phyloP scores from a whole-genome alignment of 2,797 vertebrate species.

The Cynopterus sphinx region DNA sequence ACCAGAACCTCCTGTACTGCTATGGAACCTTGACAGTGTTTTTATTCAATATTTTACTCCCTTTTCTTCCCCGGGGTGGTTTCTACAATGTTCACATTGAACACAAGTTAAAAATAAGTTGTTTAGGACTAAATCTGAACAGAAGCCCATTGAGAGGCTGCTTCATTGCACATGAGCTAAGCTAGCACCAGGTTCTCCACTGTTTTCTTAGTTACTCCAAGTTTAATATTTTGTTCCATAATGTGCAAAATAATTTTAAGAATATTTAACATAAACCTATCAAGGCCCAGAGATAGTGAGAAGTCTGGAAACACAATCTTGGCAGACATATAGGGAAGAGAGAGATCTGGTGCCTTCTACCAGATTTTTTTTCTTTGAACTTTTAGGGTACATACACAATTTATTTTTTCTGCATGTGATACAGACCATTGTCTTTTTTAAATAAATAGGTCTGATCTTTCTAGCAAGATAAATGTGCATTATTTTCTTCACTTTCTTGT shows the following conservation, averaged over 20 bases:
- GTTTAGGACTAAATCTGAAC: background rate
- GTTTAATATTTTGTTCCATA: background rate
- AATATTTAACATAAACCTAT: background rate
- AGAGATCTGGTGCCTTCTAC: no score
- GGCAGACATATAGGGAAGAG: background rate
- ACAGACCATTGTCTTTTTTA: background rate
- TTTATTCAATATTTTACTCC: background rate
- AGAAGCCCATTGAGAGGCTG: background rate
- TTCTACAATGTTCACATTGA: constrained; percentile 15
- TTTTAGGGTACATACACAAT: background rate
- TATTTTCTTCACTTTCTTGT: constrained; percentile 27
- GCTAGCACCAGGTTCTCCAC: background rate
- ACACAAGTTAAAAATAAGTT: background rate
- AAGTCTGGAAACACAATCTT: background rate
- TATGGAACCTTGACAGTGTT: background rate
- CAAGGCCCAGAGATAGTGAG: background rate
- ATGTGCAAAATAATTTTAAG: background rate
- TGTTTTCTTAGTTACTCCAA: background rate
- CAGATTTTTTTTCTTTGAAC: background rate
- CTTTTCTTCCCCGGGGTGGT: background rate
- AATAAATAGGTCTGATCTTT: background rate
- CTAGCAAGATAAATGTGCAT: background rate
- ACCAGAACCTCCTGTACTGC: background rate
- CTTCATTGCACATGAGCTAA: background rate
- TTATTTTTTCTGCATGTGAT: background rate